Percentiles rank a stretch among this genome's conserved stretches.
Conservation (phyloP, 2,797 vertebrate species). For the Hoplostethus atlanticus region DNA sequence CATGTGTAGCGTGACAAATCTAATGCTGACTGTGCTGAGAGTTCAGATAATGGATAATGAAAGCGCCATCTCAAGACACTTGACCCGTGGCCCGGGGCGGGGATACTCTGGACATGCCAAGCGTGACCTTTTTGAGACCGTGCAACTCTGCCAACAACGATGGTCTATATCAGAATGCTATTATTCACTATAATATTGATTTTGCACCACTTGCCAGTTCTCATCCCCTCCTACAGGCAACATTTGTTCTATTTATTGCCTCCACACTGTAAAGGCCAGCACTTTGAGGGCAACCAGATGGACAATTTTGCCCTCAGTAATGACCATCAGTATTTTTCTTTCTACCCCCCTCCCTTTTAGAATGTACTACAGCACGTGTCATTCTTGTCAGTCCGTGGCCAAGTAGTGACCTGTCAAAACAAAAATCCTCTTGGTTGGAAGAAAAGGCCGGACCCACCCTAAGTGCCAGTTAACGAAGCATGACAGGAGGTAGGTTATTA, state of each 20-base stretch:
- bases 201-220: slow-evolving; percentile 49
- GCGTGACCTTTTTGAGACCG: slow-evolving; percentile 20
- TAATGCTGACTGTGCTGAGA: too few relatives aligned
- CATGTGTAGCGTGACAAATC: too few relatives aligned
- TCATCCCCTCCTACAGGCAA: slow-evolving; percentile 49
- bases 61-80: too few relatives aligned
- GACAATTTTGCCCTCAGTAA: slow-evolving; percentile 15
- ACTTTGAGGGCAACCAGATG: slow-evolving; percentile 30
- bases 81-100: too few relatives aligned
- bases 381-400: too few relatives aligned
- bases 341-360: too few relatives aligned
- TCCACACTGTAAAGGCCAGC: slow-evolving; percentile 45
- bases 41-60: too few relatives aligned
- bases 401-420: neutral
- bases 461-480: too few relatives aligned
- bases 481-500: neutral
- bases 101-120: neutral
- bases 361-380: too few relatives aligned
- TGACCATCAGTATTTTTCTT: slow-evolving; percentile 5
- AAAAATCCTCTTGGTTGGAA: neutral
- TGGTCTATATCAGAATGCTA: neutral
- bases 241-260: slow-evolving; percentile 56
- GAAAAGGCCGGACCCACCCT: too few relatives aligned
- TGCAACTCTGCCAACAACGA: neutral
- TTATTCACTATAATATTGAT: slow-evolving; percentile 51